Conservation (phyloP, 1,140 invertebrate species). For the Argopecten irradians region DNA sequence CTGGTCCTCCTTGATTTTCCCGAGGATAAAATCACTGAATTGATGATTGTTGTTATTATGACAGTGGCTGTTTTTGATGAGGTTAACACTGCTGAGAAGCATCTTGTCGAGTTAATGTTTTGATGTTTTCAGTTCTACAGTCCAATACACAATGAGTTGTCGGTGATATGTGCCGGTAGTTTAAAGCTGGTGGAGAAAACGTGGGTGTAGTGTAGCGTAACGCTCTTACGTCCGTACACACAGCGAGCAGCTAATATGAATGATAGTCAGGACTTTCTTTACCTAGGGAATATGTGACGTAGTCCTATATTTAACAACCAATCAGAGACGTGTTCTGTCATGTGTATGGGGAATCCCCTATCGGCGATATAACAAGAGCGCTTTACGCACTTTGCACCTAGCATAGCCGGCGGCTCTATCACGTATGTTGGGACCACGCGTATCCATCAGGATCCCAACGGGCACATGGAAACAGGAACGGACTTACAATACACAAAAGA, state of each 20-base stretch:
- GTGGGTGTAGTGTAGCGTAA: conserved; percentile 14
- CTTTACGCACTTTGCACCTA: background rate
- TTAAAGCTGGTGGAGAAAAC: background rate
- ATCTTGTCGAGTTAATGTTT: conserved; percentile 32
- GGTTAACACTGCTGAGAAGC: conserved; percentile 39
- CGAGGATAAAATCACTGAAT: conserved; percentile 41
- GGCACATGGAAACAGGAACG: conserved; percentile 1
- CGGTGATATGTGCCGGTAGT: conserved; percentile 3
- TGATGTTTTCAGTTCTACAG: background rate
- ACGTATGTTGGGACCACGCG: background rate
- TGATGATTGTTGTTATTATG: conserved; percentile 12
- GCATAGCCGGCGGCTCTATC: background rate
- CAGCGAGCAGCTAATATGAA: background rate
- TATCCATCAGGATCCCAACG: background rate
- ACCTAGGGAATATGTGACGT: conserved; percentile 14
- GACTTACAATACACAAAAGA: background rate
- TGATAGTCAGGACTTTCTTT: background rate
- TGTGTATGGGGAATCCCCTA: background rate
- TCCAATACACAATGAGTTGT: background rate
- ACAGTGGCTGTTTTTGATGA: conserved; percentile 30
- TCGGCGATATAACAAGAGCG: background rate
- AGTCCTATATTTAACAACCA: background rate
- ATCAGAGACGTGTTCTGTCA: background rate
- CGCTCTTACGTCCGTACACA: background rate
- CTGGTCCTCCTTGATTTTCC: conserved; percentile 34